Base-by-base conservation (phyloP, 2,888 invertebrate species). In the Diabrotica balteata region DNA sequence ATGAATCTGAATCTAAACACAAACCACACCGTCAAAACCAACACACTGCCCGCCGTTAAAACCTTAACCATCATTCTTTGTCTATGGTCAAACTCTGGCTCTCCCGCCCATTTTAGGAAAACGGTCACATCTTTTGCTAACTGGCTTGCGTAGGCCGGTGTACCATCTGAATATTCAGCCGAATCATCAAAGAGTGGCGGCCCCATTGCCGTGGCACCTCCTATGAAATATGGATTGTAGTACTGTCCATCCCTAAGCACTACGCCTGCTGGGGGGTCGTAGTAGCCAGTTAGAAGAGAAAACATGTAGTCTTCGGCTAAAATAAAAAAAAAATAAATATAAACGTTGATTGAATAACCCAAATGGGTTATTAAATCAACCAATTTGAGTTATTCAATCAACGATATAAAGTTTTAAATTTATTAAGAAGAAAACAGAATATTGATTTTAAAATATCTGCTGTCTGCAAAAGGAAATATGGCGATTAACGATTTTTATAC, bases 221-320 rank as follows among this genome's bases (percentile, higher is more conserved):
- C 98, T 0, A 93, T 89, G 90, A 99, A 99, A 86, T 99, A 99
- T 0, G 99, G 98, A 85, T 99, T 99, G 86, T 93, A 99, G 84
- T 95, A 91, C 84, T 96, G 96, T 45, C 97, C 98, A 68, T 99
- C 98, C 65, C 92, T 88, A 1, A 98, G 80, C 54, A 84, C 79
- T 1, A 98, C 82, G 66, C 99, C 99, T 65, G 97, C 98, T 10
- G 98, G 98, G 8, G 98, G 85, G 57, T 98, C 98, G 80, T 90
- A 89, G 85, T 98, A 99, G 43, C 99, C 97, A 59, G 98, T 99
- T 76, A 99, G 87, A 69, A 99, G 86, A 0, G 97, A 88, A 86
- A 98, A 99, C 69, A 99, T 87, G 83, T 99, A 99, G 86, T 99
- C 94, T 88, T 97, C 98, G 74, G 94, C 83, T 83, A 63, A 55